Evolutionary conservation across 2,797 vertebrate species (phyloP), one percentile per base, ranked within the genome.

Genomic region (Pitangus sulphuratus): DNA sequence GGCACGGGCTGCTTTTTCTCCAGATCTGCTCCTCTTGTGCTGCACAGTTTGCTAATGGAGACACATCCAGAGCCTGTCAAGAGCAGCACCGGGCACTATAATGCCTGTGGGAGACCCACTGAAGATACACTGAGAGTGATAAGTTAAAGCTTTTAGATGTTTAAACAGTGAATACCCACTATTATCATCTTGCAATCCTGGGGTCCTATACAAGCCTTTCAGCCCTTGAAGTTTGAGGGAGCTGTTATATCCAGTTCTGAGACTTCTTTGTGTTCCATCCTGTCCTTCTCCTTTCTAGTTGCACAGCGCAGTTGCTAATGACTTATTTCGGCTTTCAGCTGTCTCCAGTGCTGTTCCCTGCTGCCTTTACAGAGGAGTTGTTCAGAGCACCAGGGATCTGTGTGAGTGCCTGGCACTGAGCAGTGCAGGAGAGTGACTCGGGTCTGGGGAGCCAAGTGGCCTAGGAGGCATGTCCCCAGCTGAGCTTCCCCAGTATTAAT

Each of bases 371-470:
- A 53, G 86, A 45, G 28, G 14, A 42, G 26, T 24, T 53, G 33
- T 28, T 74, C 25, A 24, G 16, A 68, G 68, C 14, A 9, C 54
- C 5, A 4, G 35, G 44, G n/a, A 9, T 50, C 66, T 57, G 16
- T 2, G 9, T 40, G 44, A 44, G 28, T 21, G 9, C 25, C 0
- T 15, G 56, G n/a, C 37, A 37, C 35, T 21, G 61, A 47, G 57
- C 66, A 31, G 28, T 28, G 62, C 89, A 64, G 10, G 0, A 0
- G 48, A 6, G 20, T 33, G 47, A 13, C 65, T 45, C 0, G 0
- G 31, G 9, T 12, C 61, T 37, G 62, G 58, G 40, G 16, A 53
- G 21, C 4, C 0, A 0, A 33, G 62, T 54, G 75, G 7, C 58
- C 33, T 4, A 53, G 47, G n/a, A 89, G 25, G 18, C 85, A 25